These are phyloP conservation scores for Vannuccia rotundouncinata DNA, from an alignment of 2,888 invertebrate species.

Conservation along the genomic window DNA sequence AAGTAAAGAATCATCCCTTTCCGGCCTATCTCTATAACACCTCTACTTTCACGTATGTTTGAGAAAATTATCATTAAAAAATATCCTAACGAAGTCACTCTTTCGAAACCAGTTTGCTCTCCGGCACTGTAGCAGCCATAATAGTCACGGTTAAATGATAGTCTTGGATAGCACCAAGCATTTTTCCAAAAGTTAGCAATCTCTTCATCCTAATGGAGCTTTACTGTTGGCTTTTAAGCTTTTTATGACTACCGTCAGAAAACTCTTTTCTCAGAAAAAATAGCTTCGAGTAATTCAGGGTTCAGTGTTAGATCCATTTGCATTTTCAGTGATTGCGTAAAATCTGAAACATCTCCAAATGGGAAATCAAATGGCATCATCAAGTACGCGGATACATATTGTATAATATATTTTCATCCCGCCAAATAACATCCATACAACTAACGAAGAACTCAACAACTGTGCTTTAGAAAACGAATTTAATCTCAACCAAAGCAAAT, in stretches of 20 bases:
- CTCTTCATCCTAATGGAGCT: conserved; percentile 1
- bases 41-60: neutral
- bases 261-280: neutral
- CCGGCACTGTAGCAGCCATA: conserved; percentile 10
- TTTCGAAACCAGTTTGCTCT: conserved; percentile 1
- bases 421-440: conserved; percentile 5
- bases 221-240: conserved; percentile 6
- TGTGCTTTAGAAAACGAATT: conserved; percentile 3
- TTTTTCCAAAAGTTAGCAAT: neutral
- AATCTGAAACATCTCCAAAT: neutral
- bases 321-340: neutral
- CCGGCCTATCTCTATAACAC: neutral
- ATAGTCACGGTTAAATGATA: conserved; percentile 3
- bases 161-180: neutral
- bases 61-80: neutral
- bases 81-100: neutral
- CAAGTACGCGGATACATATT: neutral
- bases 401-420: neutral
- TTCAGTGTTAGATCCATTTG: conserved; percentile 13
- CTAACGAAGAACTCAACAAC: conserved; percentile 2
- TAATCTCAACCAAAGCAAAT: conserved; percentile 15
- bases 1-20: neutral
- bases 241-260: neutral
- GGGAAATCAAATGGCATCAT: neutral
- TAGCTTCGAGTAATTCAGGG: neutral